Conservation (phyloP, 2,113 vertebrate genomes). For the Ornithorhynchus anatinus region DNA sequence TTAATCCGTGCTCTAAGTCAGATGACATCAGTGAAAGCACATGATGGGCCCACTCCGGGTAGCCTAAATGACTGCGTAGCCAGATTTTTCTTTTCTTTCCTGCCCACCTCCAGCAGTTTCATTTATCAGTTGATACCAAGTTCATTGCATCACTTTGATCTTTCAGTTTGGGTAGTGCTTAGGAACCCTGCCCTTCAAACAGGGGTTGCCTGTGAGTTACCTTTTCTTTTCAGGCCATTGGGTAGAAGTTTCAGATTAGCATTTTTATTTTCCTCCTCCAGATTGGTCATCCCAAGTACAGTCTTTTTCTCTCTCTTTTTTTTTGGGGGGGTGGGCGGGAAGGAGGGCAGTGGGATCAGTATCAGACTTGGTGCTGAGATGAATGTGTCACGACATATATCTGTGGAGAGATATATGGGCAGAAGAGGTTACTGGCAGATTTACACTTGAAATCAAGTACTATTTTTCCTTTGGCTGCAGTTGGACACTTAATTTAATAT, state of each 20-base stretch:
- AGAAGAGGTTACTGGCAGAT: conserved; percentile 7
- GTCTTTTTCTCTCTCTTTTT: conserved; percentile 15
- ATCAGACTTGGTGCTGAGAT: conserved; percentile 22
- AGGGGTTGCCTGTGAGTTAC: conserved; percentile 5
- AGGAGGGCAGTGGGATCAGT: no score
- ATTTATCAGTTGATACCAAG: conserved; percentile 12
- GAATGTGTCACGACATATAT: conserved; percentile 41
- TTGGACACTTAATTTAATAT: conserved; percentile 58
- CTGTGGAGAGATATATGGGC: conserved; percentile 38
- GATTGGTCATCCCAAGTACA: conserved; percentile 5
- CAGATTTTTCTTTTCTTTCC: background rate
- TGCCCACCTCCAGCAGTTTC: background rate
- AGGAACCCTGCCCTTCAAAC: conserved; percentile 30
- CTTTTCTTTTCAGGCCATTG: conserved; percentile 21
- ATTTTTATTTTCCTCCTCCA: background rate
- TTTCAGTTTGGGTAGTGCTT: conserved; percentile 22
- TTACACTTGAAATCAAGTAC: conserved; percentile 31
- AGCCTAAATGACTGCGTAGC: background rate
- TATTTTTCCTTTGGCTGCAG: conserved; percentile 45
- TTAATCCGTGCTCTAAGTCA: background rate
- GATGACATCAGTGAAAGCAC: background rate
- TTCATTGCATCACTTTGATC: background rate
- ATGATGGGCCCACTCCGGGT: background rate
- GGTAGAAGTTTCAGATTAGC: conserved; percentile 35
- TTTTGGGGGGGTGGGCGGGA: no score